phyloP scores from a whole-genome alignment of 2,888 invertebrate genomes.

The Psylliodes chrysocephalus region DNA sequence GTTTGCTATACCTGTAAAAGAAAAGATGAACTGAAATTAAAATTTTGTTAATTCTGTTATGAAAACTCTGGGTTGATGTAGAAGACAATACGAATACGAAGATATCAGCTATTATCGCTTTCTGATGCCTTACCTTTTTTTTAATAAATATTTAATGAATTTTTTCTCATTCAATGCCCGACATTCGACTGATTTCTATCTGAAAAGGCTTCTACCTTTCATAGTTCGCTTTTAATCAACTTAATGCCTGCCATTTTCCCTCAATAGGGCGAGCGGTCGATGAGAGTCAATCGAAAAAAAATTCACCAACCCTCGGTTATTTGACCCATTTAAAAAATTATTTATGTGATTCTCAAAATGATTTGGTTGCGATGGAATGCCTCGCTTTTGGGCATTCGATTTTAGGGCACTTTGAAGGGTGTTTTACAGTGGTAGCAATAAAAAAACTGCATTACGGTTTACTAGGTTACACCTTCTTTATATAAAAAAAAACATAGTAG shows the following conservation, averaged over 20 bases:
- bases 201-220: constrained; percentile 25
- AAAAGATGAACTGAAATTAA: no score
- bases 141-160: constrained; percentile 1
- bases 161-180: background rate
- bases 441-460: background rate
- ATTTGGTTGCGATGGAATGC: constrained; percentile 27
- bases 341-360: constrained; percentile 34
- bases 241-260: constrained; percentile 28
- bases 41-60: no score
- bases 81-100: no score
- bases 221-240: constrained; percentile 28
- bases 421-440: background rate
- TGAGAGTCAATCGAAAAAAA: constrained; percentile 23
- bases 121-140: no score
- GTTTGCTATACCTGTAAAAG: no score
- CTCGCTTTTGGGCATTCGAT: background rate
- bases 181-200: constrained; percentile 21
- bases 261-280: constrained; percentile 21
- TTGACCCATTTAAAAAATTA: constrained; percentile 33
- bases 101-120: no score
- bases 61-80: no score
- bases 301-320: constrained; percentile 26
- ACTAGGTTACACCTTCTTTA: no score
- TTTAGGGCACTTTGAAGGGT: background rate
- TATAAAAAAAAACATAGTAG: no score